Percentiles rank a stretch among this genome's conserved stretches.
phyloP scores from a whole-genome alignment of 2,888 invertebrate species.

The Parnassius smintheus region DNA sequence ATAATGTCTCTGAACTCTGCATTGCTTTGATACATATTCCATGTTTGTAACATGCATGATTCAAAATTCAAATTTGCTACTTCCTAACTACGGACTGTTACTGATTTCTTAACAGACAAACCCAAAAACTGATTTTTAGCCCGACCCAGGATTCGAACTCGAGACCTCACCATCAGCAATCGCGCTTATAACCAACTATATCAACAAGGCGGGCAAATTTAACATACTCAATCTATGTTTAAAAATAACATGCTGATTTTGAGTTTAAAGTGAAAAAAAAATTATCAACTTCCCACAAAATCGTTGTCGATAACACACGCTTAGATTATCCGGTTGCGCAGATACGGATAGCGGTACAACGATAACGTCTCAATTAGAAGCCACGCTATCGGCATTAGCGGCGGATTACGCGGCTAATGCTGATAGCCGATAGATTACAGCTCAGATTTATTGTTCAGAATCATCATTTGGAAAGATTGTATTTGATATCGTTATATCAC shows the following conservation, averaged over 20 bases:
- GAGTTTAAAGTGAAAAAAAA: background rate
- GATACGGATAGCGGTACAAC: conserved; percentile 39
- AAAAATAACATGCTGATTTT: background rate
- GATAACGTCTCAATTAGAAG: conserved; percentile 54
- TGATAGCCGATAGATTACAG: conserved; percentile 39
- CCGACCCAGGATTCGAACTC: too few relatives aligned
- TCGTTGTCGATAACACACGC: conserved; percentile 40
- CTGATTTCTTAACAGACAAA: too few relatives aligned
- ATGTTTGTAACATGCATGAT: too few relatives aligned
- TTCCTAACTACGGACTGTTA: too few relatives aligned
- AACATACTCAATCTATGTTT: too few relatives aligned
- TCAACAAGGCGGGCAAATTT: too few relatives aligned
- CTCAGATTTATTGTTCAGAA: conserved; percentile 70
- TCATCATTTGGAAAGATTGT: conserved; percentile 45
- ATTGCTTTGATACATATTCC: too few relatives aligned
- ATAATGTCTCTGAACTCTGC: too few relatives aligned
- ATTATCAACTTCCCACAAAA: background rate
- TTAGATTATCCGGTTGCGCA: conserved; percentile 35
- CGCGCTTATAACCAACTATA: too few relatives aligned
- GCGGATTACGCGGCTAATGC: conserved; percentile 46
- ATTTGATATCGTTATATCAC: conserved; percentile 32
- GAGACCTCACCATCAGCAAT: too few relatives aligned
- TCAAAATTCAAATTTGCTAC: too few relatives aligned
- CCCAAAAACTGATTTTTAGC: too few relatives aligned
- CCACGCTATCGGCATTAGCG: conserved; percentile 51